Evolutionary conservation across 1,140 invertebrate species (phyloP), one percentile per base, ranked within the genome.

Genomic region (Mya arenaria): DNA sequence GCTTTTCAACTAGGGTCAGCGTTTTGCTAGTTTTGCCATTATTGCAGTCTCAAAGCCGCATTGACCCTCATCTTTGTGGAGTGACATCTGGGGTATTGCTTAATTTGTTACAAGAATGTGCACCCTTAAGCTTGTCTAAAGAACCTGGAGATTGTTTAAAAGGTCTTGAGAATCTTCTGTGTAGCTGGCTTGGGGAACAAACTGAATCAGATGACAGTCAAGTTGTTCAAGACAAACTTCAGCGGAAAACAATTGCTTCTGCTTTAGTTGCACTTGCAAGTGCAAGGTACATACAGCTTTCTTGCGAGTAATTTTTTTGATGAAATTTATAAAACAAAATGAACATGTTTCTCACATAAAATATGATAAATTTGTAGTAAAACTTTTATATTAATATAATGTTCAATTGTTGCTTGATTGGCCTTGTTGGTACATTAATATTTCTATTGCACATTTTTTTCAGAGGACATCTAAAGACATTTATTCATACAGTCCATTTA

Each of bases 91-190:
- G 89, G 52, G 83, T 92, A 8, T 78, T 92, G 37, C 82, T 92
- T 19, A 88, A 86, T 36, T 92, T 91, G 86, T 77, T 92, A n/a
- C 81, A 83, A 65, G 91, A 92, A 63, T 92, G 90, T 82, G 73
- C 89, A n/a, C 92, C 92, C 52, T 80, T 92, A 19, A 92, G 89
- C 86, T 80, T 92, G 62, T 80, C 86, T 4, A 92, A 92, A 80
- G 92, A 92, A 85, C 91, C 91, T 39, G 86, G 85, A 30, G 92
- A 92, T 80, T 92, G 92, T 82, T 84, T 92, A 28, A 89, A 91
- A 81, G 91, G 92, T 23, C 74, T 92, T 34, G 92, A 92, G 83
- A 85, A 86, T 52, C 84, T 92, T 19, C 81, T 92, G 1, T 90
- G 91, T 85, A 85, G 72, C 44, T 92, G 92, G 92, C 85, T 92